Percentiles rank a stretch among this genome's conserved stretches.
These are phyloP conservation scores for Drosophila rubida DNA, from an alignment of 2,888 invertebrate species.

Conservation along the genomic window DNA sequence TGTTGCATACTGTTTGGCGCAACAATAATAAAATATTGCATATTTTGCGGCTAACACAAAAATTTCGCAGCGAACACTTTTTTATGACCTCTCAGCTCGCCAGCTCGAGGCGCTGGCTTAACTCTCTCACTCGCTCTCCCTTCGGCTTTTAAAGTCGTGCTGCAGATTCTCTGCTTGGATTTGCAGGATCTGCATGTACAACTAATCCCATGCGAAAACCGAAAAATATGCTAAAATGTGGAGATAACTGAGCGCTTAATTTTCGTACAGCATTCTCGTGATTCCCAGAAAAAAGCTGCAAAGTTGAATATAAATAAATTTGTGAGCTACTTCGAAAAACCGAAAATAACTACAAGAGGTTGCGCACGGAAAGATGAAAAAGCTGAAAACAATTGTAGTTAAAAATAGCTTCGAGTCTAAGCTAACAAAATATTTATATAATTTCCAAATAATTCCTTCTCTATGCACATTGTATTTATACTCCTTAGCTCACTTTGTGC, in stretches of 20 bases:
- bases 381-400: too few species aligned
- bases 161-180: background rate
- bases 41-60: conserved; percentile 62
- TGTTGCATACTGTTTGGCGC: conserved; percentile 77
- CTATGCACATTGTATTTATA: too few species aligned
- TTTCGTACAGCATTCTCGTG: too few species aligned
- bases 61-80: conserved; percentile 12
- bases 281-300: background rate
- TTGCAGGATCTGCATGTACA: background rate
- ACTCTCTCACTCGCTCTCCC: background rate
- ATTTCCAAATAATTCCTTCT: too few species aligned
- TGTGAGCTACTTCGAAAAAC: too few species aligned
- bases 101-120: background rate
- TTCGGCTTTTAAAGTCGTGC: background rate
- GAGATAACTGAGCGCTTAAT: background rate
- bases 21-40: conserved; percentile 78
- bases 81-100: background rate
- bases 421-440: background rate
- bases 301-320: too few species aligned
- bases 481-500: too few species aligned
- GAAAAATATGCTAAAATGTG: background rate
- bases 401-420: background rate
- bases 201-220: background rate
- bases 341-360: too few species aligned
- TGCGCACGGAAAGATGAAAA: too few species aligned